These are phyloP conservation scores for Tethya wilhelma DNA, from an alignment of 37 sponge, comb jelly and placozoan genomes.

Conservation along the genomic window DNA sequence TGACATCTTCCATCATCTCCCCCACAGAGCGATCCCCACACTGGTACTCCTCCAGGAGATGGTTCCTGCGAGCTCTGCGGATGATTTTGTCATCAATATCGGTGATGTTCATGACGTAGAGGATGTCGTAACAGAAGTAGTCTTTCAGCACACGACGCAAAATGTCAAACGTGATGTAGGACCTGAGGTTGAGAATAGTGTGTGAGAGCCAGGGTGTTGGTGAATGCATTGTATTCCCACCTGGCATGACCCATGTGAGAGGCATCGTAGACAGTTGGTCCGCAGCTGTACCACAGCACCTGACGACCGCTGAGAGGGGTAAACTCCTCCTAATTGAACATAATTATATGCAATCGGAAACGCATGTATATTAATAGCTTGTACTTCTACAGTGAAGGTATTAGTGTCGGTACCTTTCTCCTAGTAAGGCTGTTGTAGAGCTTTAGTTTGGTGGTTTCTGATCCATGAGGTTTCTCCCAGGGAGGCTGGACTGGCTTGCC, in stretches of 20 bases:
- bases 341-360: neutral
- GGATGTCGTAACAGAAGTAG: constrained; percentile 93
- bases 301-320: constrained; percentile 70
- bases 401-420: constrained; percentile 32
- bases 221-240: too few relatives aligned
- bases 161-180: constrained; percentile 97
- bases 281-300: constrained; percentile 97
- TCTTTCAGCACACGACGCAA: constrained; percentile 84
- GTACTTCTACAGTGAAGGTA: neutral
- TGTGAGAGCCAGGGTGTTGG: too few relatives aligned
- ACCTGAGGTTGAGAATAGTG: too few relatives aligned
- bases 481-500: neutral
- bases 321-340: constrained; percentile 78
- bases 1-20: constrained; percentile 38
- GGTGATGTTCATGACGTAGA: constrained; percentile 97
- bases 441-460: constrained; percentile 7
- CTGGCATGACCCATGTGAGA: constrained; percentile 99
- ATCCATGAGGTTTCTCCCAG: constrained; percentile 9
- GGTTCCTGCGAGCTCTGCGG: constrained; percentile 54
- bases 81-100: constrained; percentile 98
- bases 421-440: constrained; percentile 73
- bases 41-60: constrained; percentile 54
- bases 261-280: constrained; percentile 99
- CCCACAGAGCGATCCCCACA: neutral
- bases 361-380: neutral